Evolutionary conservation across 2,113 vertebrate genomes (phyloP), one percentile per base, ranked within the genome.

Genomic region (Mesembrinibis cayennensis): DNA sequence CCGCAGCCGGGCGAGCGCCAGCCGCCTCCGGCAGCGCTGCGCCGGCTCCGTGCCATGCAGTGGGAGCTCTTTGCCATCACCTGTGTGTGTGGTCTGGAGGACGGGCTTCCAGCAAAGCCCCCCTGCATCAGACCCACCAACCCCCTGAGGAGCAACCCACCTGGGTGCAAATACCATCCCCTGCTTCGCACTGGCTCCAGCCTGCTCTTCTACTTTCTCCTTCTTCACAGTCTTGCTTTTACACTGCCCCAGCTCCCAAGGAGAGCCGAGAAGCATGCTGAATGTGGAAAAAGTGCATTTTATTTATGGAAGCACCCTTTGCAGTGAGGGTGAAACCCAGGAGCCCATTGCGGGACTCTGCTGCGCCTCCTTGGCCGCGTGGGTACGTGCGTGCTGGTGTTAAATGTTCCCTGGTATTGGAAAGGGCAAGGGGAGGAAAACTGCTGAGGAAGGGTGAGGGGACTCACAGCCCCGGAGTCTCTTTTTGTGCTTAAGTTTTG

Each of bases 221-320:
- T 65, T 40, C 61, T 17, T 26, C 2, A 0, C 42, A 10, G 2
- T 0, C 32, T 63, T 5, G 44, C 22, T 61, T 23, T 12, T 7
- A 47, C 16, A 0, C 49, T 49, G 49, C 47, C 38, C 45, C 0
- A 16, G 58, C 74, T 63, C 34, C 61, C 6, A 1, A 13, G 84
- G 49, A 56, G n/a, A 82, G 52, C 26, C 0, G 3, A 27, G 52
- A 59, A 61, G 36, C 5, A 0, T 1, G 29, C 20, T 2, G 74
- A 22, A 3, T 0, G 13, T 2, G 55, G 45, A 13, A 12, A 53
- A 81, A 50, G 20, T 29, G 2, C 3, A 0, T 12, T 42, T 25
- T 14, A 16, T 7, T 34, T 11, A 21, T 0, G 50, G 36, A 52
- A 53, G 27, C 13, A 0, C 23, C 59, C 52, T 63, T 42, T 26